phyloP scores from a whole-genome alignment of 2,113 vertebrate species.

The Geothlypis trichas region DNA sequence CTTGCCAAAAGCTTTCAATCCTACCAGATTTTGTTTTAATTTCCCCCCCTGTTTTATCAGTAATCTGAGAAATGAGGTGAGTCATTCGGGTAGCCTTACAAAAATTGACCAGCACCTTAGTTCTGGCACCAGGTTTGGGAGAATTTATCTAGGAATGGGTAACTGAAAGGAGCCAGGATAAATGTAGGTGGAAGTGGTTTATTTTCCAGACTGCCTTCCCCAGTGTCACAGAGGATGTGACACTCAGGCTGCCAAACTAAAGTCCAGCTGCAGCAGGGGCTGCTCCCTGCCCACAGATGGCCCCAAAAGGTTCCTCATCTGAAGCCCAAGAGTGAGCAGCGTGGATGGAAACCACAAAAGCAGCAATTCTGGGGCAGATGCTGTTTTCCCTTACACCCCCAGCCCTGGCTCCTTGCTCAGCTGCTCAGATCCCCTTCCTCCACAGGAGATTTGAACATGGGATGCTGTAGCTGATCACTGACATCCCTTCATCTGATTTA shows the following conservation, averaged over 20 bases:
- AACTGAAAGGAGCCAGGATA: background rate
- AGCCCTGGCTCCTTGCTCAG: background rate
- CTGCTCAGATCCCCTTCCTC: background rate
- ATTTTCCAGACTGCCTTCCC: background rate
- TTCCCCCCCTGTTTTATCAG: background rate
- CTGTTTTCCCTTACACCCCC: background rate
- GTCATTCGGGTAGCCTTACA: background rate
- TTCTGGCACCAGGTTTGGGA: background rate
- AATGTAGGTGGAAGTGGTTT: background rate
- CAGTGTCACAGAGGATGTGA: background rate
- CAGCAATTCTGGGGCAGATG: background rate
- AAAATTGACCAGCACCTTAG: constrained; percentile 23
- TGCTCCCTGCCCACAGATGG: background rate
- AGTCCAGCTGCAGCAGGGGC: background rate
- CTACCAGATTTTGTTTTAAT: background rate
- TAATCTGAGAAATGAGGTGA: constrained; percentile 7
- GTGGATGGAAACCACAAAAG: background rate
- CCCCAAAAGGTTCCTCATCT: background rate
- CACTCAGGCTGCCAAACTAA: accelerated
- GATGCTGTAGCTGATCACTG: background rate
- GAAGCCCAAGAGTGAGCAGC: background rate
- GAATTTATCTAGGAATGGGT: constrained; percentile 13
- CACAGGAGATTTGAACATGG: background rate
- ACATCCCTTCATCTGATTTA: background rate
- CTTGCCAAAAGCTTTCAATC: background rate